Evolutionary conservation across 2,113 vertebrate species (phyloP).

Genomic region (Phalacrocorax brasilianus): DNA sequence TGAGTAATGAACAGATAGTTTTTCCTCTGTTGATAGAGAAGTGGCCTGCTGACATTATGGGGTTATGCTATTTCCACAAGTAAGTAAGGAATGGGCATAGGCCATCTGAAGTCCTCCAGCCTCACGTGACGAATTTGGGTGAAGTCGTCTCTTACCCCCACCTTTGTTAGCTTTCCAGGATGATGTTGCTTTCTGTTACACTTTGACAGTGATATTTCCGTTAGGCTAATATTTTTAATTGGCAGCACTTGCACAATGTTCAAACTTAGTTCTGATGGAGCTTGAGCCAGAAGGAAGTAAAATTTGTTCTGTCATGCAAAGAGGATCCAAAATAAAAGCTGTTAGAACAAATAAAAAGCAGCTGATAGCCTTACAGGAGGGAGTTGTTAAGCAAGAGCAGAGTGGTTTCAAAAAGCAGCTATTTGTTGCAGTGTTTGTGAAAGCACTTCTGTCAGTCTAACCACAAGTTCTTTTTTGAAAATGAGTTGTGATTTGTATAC

Average conservation of each 20-base stretch:
- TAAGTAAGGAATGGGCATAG: not conserved
- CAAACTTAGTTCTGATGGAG: not conserved
- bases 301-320: not conserved
- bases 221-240: not conserved
- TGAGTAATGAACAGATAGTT: not conserved
- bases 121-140: not conserved
- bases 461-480: not conserved
- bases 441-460: not conserved
- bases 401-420: not conserved
- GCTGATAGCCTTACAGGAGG: not conserved
- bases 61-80: not conserved
- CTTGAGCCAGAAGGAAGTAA: not conserved
- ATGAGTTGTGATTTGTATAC: not conserved
- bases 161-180: not conserved
- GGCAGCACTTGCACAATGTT: not conserved
- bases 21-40: not conserved
- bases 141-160: not conserved
- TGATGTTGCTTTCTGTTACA: not conserved
- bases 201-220: not conserved
- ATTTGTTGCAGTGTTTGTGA: not conserved
- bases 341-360: not conserved
- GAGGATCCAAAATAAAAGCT: not conserved
- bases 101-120: not conserved
- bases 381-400: not conserved
- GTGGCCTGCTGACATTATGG: not conserved